Percentiles rank a stretch among this genome's conserved stretches.
Evolutionary conservation across 2,113 vertebrate species (phyloP).

Genomic region (Podarcis cretensis): DNA sequence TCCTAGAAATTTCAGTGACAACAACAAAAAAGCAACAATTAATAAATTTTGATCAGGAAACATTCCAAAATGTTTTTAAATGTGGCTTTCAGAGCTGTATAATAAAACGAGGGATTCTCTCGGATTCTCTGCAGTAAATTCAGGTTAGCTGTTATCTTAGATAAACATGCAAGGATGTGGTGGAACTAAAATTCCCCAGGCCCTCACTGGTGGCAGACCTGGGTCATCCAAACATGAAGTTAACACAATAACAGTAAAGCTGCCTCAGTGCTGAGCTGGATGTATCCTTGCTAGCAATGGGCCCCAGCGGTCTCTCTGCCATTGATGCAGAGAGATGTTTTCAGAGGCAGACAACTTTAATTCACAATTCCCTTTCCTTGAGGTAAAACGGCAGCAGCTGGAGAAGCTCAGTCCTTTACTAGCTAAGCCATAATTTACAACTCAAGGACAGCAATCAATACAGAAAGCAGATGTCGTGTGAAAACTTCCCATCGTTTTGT

Average conservation of each 20-base stretch:
- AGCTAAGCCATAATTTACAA: conserved; percentile 44
- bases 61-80: conserved; percentile 11
- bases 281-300: background rate
- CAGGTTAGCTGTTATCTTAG: conserved; percentile 19
- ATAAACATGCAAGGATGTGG: background rate
- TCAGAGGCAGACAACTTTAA: conserved; percentile 41
- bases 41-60: background rate
- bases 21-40: background rate
- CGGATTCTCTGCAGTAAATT: conserved; percentile 38
- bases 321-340: conserved; percentile 15
- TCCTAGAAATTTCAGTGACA: background rate
- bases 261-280: background rate
- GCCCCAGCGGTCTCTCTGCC: background rate
- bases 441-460: conserved; percentile 55
- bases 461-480: conserved; percentile 56
- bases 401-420: conserved; percentile 27
- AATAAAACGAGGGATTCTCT: conserved; percentile 14
- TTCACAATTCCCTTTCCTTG: conserved; percentile 36
- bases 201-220: background rate
- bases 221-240: background rate
- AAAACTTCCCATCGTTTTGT: conserved; percentile 60
- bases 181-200: background rate
- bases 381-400: conserved; percentile 49
- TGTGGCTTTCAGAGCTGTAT: background rate
- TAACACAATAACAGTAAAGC: background rate